A percentile compares a stretch with the other conserved stretches of the same genome.
Conservation (phyloP, 2,888 invertebrate species). For the Hedychridium roseum region DNA sequence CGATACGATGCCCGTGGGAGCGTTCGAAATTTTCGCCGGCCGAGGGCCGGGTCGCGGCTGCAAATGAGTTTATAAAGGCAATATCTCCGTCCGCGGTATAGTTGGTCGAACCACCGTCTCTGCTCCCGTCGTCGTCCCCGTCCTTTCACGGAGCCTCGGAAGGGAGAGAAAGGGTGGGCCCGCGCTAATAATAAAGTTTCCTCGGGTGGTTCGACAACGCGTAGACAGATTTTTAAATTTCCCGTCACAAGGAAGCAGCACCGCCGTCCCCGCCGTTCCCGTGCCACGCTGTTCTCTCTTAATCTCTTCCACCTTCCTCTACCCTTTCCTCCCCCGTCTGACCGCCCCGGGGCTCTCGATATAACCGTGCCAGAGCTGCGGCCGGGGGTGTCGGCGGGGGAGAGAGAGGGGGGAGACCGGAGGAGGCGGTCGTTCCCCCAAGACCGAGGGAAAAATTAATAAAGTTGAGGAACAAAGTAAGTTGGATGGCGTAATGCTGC, state of each 20-base stretch:
- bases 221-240: conserved; percentile 65
- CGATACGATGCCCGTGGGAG: background rate
- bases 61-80: conserved; percentile 64
- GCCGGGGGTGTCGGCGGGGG: conserved; percentile 1
- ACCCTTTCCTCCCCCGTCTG: conserved; percentile 3
- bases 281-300: conserved; percentile 15
- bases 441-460: conserved; percentile 64
- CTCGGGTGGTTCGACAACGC: conserved; percentile 63
- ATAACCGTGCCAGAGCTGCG: conserved; percentile 30
- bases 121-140: conserved; percentile 16
- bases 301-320: background rate
- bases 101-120: conserved; percentile 42
- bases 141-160: conserved; percentile 19
- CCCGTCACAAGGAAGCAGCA: conserved; percentile 60
- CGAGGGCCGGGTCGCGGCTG: conserved; percentile 50
- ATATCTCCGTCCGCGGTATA: conserved; percentile 53
- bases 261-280: conserved; percentile 25
- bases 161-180: conserved; percentile 10
- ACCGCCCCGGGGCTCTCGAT: conserved; percentile 35
- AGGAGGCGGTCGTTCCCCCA: conserved; percentile 45
- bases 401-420: background rate
- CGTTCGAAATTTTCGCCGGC: conserved; percentile 27
- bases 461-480: conserved; percentile 65
- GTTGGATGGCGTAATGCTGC: conserved; percentile 62
- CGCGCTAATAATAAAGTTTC: conserved; percentile 63